A percentile compares a stretch with the other conserved stretches of the same genome.
phyloP scores from a whole-genome alignment of 1,140 invertebrate genomes.

The Halesus radiatus region DNA sequence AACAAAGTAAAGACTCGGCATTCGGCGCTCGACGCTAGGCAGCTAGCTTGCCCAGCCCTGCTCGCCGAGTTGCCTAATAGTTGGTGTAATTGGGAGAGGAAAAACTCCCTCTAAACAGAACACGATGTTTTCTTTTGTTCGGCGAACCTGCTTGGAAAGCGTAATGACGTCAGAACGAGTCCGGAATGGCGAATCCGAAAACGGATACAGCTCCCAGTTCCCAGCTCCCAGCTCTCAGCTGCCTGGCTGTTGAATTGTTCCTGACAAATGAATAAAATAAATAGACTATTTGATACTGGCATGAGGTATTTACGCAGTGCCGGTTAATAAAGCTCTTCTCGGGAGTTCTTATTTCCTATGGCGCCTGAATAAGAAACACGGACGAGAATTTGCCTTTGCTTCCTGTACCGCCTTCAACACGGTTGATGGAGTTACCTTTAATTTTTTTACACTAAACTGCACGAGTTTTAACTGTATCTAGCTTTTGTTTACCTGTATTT shows the following conservation, averaged over 20 bases:
- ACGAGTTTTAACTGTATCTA: too few relatives aligned
- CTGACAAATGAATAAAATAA: conserved; percentile 6
- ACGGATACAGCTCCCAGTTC: not conserved
- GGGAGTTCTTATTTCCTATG: too few relatives aligned
- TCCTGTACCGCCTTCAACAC: too few relatives aligned
- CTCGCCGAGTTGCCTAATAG: not conserved
- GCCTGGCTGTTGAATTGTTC: too few relatives aligned
- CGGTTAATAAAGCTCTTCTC: too few relatives aligned
- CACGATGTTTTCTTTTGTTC: conserved; percentile 23
- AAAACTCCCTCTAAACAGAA: conserved; percentile 22
- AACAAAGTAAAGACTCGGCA: not conserved
- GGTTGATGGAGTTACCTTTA: too few relatives aligned
- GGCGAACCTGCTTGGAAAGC: not conserved
- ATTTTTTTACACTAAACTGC: too few relatives aligned
- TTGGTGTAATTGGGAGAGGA: conserved; percentile 1
- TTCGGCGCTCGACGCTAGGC: not conserved
- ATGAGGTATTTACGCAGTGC: too few relatives aligned
- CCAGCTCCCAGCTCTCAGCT: too few relatives aligned
- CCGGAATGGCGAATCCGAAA: not conserved
- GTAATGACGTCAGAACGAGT: not conserved
- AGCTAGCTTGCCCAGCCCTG: not conserved
- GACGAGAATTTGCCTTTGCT: too few relatives aligned
- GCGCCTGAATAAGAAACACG: too few relatives aligned
- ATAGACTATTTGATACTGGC: not conserved
- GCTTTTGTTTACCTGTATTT: too few relatives aligned